A percentile compares a stretch with the other conserved stretches of the same genome.
These are phyloP conservation scores for Catonia carolina DNA, from an alignment of 2,888 invertebrate species.

Conservation along the genomic window DNA sequence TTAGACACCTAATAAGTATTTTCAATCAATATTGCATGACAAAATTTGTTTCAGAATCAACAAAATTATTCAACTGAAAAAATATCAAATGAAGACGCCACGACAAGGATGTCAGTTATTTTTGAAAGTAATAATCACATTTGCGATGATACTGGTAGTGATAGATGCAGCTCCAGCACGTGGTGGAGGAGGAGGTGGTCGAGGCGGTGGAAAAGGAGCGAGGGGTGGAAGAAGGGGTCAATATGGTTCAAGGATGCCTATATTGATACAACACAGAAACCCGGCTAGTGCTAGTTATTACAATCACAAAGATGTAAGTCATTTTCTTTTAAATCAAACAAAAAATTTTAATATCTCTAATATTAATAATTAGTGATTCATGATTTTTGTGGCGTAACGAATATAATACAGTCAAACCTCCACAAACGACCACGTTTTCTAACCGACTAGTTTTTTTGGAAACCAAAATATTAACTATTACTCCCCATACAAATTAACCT, in stretches of 20 bases:
- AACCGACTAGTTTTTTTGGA: too few species aligned
- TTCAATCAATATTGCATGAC: too few species aligned
- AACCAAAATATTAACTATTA: too few species aligned
- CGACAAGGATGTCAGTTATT: conserved; percentile 3
- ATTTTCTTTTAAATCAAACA: neutral
- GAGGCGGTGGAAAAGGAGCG: conserved; percentile 37
- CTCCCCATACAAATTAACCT: too few species aligned
- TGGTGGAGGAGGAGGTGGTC: conserved; percentile 33
- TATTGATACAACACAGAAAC: conserved; percentile 51
- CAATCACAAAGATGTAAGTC: conserved; percentile 57
- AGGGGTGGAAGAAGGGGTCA: conserved; percentile 43
- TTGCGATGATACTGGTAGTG: conserved; percentile 6
- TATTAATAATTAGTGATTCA: neutral
- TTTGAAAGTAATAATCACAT: conserved; percentile 14
- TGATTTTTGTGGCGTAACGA: neutral
- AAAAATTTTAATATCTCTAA: neutral
- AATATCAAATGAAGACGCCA: neutral
- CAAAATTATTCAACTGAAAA: too few species aligned
- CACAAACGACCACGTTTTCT: too few species aligned
- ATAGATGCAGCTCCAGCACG: conserved; percentile 27
- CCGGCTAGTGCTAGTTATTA: conserved; percentile 54
- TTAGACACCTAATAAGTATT: too few species aligned
- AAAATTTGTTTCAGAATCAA: too few species aligned
- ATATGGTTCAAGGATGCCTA: conserved; percentile 49
- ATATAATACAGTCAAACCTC: too few species aligned